These are phyloP conservation scores for Mesembrinibis cayennensis DNA, from an alignment of 2,113 vertebrate genomes.

Conservation along the genomic window DNA sequence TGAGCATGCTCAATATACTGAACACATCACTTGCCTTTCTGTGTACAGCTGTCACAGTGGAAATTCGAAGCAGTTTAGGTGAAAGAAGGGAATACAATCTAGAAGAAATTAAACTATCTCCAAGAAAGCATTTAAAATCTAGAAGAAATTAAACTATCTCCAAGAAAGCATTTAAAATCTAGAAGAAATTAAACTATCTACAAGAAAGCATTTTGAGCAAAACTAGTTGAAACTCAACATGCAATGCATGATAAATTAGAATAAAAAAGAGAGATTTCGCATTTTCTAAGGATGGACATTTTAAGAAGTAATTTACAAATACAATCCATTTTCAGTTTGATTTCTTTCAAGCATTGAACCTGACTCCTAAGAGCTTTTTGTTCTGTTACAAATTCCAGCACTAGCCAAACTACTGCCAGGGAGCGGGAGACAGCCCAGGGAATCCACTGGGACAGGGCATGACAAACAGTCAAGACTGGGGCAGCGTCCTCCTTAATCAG, in stretches of 20 bases:
- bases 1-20: constrained; percentile 9
- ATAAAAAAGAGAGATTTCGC: background rate
- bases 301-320: background rate
- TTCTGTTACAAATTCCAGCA: background rate
- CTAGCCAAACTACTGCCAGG: background rate
- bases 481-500: background rate
- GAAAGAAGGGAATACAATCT: background rate
- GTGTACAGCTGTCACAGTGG: background rate
- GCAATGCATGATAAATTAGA: background rate
- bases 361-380: background rate
- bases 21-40: background rate
- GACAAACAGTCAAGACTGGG: background rate
- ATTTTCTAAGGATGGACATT: background rate
- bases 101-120: background rate
- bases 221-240: background rate
- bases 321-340: background rate
- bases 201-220: background rate
- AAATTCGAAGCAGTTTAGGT: background rate
- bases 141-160: background rate
- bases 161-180: background rate
- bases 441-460: background rate
- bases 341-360: background rate
- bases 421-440: background rate
- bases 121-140: background rate
- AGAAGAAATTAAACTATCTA: background rate